Evolutionary conservation across 2,888 invertebrate genomes (phyloP), one percentile per base, ranked within the genome.

Genomic region (Bombylius discolor): DNA sequence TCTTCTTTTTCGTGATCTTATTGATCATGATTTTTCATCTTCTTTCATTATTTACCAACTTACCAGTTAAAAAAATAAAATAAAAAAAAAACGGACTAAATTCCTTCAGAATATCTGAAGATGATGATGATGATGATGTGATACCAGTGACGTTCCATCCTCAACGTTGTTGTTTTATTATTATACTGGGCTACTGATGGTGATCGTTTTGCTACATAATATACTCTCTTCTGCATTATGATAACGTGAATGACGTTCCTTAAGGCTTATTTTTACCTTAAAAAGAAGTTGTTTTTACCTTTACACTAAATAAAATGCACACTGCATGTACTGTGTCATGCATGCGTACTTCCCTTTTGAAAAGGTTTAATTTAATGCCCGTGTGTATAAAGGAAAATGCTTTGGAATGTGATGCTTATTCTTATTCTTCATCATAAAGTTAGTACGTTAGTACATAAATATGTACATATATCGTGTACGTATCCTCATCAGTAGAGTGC

Each of bases 261-360:
- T 11, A 11, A 11, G 12, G 39, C 4, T 42, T 42, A 23, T 23
- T 23, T 23, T 23, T 23, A 23, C 23, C 23, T 8, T 11, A 42
- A 42, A 11, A 11, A 11, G 39, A 8, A 42, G 12, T 9, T 32
- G 44, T 12, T 42, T 8, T 42, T 51, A 7, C 42, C 14, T 51
- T 49, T 36, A 8, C 7, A 36, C 34, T 7, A 36, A 36, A 36
- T 7, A 36, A 42, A 39, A 36, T 33, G 49, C 39, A 33, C 49
- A n/a, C n/a, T 13, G 36, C n/a, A 14, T 11, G 23, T 9, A 23
- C 9, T 9, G 6, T 47, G 36, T 23, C n/a, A 13, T 13, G 32
- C 47, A 47, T 52, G 58, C 55, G 55, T 47, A 58, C 58, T 58
- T 58, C 58, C 58, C 52, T 57, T 57, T 51, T 47, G 5, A 5